Percentiles rank a stretch among this genome's conserved stretches.
phyloP scores from a whole-genome alignment of 2,888 invertebrate species.

The Tenthredo distinguenda region DNA sequence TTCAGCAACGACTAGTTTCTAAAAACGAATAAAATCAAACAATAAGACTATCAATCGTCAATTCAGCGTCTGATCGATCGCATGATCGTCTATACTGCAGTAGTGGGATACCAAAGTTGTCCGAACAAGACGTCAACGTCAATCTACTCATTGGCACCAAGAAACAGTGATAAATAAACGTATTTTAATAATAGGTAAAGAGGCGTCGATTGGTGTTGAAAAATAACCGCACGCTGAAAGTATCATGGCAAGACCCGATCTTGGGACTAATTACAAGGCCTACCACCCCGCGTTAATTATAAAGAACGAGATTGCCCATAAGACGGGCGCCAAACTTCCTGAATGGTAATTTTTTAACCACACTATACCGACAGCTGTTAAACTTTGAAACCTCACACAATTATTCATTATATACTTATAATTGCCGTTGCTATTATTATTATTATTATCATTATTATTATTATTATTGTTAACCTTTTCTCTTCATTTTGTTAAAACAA shows the following conservation, averaged over 20 bases:
- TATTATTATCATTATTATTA: background rate
- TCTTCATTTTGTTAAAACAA: no score
- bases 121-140: constrained; percentile 39
- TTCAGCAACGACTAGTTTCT: background rate
- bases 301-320: background rate
- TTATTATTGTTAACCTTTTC: background rate
- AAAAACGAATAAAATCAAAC: background rate
- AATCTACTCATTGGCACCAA: background rate
- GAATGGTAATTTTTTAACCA: constrained; percentile 25
- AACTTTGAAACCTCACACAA: background rate
- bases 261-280: background rate
- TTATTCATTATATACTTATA: background rate
- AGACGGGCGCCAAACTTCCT: constrained; percentile 11
- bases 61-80: background rate
- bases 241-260: background rate
- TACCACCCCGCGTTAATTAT: constrained; percentile 18
- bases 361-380: background rate
- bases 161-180: background rate
- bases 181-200: background rate
- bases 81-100: background rate
- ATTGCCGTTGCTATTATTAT: background rate
- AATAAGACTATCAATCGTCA: background rate
- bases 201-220: background rate
- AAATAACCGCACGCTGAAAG: background rate
- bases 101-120: constrained; percentile 1